Percentiles rank a stretch among this genome's conserved stretches.
Conservation (phyloP, 2,888 invertebrate species). For the Lycocerus yunnanus region DNA sequence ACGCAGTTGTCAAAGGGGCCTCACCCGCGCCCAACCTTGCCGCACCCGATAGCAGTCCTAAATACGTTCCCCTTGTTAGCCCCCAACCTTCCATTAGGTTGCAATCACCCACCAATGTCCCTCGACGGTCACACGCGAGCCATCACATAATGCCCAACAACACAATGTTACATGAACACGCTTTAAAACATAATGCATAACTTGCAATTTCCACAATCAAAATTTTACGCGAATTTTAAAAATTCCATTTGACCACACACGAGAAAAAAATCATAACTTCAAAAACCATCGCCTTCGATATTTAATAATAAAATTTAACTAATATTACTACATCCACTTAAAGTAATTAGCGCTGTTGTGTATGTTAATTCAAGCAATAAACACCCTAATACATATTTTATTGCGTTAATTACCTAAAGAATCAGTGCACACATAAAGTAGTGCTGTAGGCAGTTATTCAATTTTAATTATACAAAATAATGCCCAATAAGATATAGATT, state of each 20-base stretch:
- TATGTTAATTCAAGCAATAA: neutral
- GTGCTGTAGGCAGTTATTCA: neutral
- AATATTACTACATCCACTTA: neutral
- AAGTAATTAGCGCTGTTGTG: neutral
- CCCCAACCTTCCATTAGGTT: constrained; percentile 35
- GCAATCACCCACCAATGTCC: constrained; percentile 30
- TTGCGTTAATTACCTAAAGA: neutral
- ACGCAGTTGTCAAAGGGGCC: constrained; percentile 45
- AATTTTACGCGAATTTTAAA: neutral
- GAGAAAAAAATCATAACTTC: neutral
- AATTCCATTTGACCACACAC: neutral
- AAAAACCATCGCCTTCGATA: neutral
- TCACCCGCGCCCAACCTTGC: constrained; percentile 51
- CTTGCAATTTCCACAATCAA: neutral
- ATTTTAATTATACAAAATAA: neutral
- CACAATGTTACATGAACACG: constrained; percentile 21
- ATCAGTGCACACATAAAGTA: neutral
- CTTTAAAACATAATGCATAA: constrained; percentile 9
- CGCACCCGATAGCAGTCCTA: constrained; percentile 44
- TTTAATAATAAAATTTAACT: neutral
- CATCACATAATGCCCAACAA: constrained; percentile 24
- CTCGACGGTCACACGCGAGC: constrained; percentile 31
- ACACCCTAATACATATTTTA: neutral
- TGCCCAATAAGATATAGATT: no score
- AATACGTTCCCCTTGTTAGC: constrained; percentile 34